Evolutionary conservation across 2,113 vertebrate species (phyloP).

Genomic region (Myiagra hebetior): DNA sequence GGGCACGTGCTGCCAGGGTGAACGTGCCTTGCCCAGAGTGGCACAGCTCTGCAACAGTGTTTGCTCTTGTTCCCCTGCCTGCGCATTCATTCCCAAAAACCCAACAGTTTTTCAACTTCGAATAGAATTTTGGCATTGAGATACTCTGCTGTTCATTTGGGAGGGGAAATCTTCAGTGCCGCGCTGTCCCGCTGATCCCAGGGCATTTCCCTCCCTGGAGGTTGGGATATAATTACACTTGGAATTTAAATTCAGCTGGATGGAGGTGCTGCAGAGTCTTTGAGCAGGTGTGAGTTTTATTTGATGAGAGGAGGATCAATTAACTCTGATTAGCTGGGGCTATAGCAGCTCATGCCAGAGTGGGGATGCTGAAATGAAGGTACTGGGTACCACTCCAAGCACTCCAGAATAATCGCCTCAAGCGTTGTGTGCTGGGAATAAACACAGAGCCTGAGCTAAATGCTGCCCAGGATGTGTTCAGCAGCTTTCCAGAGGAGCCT

Average conservation of each 20-base stretch:
- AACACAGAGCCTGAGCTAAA: not conserved
- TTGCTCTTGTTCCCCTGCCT: not conserved
- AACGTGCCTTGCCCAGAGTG: not conserved
- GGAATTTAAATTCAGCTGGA: not conserved
- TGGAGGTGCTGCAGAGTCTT: not conserved
- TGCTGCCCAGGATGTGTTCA: not conserved
- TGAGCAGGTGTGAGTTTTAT: not conserved
- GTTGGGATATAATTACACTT: fast-evolving
- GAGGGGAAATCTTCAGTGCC: not conserved
- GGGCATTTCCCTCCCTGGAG: not conserved
- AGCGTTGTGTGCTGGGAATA: not conserved
- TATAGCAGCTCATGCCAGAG: not conserved
- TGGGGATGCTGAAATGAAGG: not conserved
- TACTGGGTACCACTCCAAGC: not conserved
- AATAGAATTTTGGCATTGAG: fast-evolving
- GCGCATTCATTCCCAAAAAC: not conserved
- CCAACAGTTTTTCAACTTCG: not conserved
- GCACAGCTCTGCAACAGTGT: not conserved
- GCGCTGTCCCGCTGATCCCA: not conserved
- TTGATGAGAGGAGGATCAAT: not conserved
- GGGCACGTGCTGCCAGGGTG: fast-evolving
- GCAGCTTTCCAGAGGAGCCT: not conserved
- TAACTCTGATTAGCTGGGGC: not conserved
- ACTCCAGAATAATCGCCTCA: not conserved
- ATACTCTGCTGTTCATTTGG: not conserved